These are phyloP conservation scores for Nipponia nippon DNA, from an alignment of 2,113 vertebrate genomes.

Conservation along the genomic window DNA sequence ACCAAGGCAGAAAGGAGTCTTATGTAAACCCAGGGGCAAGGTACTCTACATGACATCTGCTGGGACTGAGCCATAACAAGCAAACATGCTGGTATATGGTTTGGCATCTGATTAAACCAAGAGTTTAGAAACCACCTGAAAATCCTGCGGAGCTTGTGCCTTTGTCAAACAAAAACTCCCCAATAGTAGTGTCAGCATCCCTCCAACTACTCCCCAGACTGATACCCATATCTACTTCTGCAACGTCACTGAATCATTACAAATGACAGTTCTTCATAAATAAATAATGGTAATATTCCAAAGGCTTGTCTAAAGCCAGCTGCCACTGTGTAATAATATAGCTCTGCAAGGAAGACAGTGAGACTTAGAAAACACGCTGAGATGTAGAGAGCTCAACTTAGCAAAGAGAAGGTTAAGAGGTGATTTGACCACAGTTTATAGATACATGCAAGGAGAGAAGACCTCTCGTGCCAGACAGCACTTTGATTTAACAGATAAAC, in stretches of 20 bases:
- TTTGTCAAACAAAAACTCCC: not conserved
- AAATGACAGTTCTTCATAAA: not conserved
- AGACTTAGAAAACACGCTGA: not conserved
- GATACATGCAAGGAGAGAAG: not conserved
- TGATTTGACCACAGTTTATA: not conserved
- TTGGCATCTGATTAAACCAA: not conserved
- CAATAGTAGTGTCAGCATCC: fast-evolving
- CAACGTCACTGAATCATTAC: not conserved
- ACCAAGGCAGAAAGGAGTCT: not conserved
- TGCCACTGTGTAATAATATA: not conserved
- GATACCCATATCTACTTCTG: not conserved
- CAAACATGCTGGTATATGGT: not conserved
- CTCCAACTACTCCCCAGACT: not conserved
- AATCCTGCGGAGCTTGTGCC: not conserved
- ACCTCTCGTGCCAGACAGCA: not conserved
- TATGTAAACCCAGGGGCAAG: not conserved
- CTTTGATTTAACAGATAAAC: not conserved
- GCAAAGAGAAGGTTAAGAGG: not conserved
- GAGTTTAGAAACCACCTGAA: not conserved
- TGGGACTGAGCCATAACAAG: not conserved
- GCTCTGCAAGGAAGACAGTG: not conserved
- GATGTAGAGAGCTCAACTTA: not conserved
- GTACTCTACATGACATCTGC: not conserved
- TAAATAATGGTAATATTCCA: not conserved
- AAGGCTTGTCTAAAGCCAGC: not conserved